These are phyloP conservation scores for Perognathus longimembris DNA, from an alignment of 2,113 vertebrate genomes.

Conservation along the genomic window DNA sequence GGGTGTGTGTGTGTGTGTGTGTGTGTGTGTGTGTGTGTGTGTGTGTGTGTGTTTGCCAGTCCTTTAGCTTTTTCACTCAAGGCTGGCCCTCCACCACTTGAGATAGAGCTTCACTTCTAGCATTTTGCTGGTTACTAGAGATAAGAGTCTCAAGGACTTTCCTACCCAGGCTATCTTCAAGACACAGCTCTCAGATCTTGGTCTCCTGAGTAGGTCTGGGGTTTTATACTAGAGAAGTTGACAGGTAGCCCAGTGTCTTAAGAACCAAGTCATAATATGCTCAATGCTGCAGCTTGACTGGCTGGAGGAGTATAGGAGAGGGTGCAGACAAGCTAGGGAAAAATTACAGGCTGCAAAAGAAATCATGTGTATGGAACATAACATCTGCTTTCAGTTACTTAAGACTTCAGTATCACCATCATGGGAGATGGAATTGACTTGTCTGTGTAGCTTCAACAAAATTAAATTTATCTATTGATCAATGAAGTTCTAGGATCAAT, in stretches of 20 bases:
- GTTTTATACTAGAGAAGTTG: not conserved
- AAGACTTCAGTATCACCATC: not conserved
- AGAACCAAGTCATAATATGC: not conserved
- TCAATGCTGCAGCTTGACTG: not conserved
- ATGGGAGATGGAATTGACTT: not conserved
- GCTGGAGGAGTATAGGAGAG: too few species aligned
- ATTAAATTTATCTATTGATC: not conserved
- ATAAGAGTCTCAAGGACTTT: too few species aligned
- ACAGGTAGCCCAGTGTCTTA: not conserved
- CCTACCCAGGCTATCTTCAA: too few species aligned
- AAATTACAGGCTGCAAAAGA: not conserved
- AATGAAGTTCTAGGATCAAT: not conserved
- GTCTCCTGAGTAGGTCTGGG: too few species aligned
- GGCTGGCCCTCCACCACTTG: too few species aligned
- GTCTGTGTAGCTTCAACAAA: constrained; percentile 10
- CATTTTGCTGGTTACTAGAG: too few species aligned
- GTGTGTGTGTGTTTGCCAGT: too few species aligned
- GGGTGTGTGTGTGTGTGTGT: too few species aligned
- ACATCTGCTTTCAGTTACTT: not conserved
- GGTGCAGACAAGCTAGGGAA: not conserved
- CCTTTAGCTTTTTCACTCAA: too few species aligned
- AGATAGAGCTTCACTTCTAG: too few species aligned
- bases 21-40: too few species aligned
- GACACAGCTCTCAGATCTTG: too few species aligned
- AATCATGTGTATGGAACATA: not conserved